phyloP scores from a whole-genome alignment of 1,140 invertebrate genomes.

The Cyclargus thomasi region DNA sequence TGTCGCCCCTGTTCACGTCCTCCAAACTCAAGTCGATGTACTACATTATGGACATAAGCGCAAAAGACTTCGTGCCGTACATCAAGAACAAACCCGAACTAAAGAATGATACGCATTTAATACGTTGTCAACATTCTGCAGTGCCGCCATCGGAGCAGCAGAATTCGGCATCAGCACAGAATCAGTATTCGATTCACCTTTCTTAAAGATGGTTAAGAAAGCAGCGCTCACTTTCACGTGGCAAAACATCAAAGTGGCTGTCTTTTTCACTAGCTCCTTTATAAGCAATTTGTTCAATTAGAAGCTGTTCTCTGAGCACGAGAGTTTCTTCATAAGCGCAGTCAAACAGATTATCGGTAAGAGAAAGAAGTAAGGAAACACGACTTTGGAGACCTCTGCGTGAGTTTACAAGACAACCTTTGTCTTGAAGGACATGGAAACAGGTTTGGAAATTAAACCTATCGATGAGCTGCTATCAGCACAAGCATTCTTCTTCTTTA shows the following conservation, averaged over 20 bases:
- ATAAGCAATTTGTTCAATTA: constrained; percentile 29
- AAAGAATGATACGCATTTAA: constrained; percentile 24
- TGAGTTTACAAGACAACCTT: constrained; percentile 38
- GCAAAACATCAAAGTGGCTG: background rate
- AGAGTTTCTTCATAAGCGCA: constrained; percentile 40
- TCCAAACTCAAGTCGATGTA: constrained; percentile 72
- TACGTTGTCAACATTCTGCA: constrained; percentile 33
- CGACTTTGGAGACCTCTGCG: constrained; percentile 45
- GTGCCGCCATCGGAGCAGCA: constrained; percentile 36
- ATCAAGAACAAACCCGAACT: constrained; percentile 35
- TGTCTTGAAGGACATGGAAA: constrained; percentile 31
- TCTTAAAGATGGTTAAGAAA: constrained; percentile 30
- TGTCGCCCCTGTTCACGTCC: constrained; percentile 65
- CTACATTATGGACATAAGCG: constrained; percentile 47
- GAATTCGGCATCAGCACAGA: constrained; percentile 38
- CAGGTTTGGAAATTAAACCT: constrained; percentile 36
- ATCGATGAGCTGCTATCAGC: constrained; percentile 49
- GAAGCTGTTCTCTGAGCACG: constrained; percentile 34
- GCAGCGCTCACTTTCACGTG: constrained; percentile 6
- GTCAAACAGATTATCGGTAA: constrained; percentile 36
- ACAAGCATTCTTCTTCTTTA: constrained; percentile 62
- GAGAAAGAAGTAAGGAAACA: constrained; percentile 33
- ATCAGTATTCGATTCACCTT: constrained; percentile 40
- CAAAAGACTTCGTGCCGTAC: constrained; percentile 38
- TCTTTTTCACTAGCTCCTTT: constrained; percentile 17